Base-by-base conservation (phyloP, 2,113 vertebrate species). In the Equus quagga region DNA sequence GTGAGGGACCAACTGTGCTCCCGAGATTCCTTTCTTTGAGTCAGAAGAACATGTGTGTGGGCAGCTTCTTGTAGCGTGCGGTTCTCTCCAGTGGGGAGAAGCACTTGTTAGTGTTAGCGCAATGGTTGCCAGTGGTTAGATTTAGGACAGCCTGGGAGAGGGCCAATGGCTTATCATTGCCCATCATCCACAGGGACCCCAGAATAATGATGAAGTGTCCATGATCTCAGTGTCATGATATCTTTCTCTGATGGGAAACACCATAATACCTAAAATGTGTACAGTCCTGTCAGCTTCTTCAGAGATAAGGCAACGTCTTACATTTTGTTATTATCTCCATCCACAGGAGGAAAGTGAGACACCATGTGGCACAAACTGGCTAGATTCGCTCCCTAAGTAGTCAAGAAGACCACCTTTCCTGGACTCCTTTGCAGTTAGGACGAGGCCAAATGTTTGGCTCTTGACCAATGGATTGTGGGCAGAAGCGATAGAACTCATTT, bases 211-310 rank as follows among this genome's bases (percentile, higher is more conserved):
- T 91, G 17, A 26, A 69, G 8, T 89, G 13, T 69, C 14, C 33
- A 46, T 58, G 36, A 70, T 41, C 49, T 86, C 62, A 79, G n/a
- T 36, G 36, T 36, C 36, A 36, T 36, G 36, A 8, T 36, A 54
- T 78, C 84, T 83, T 84, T 64, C 14, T 91, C 75, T 92, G 33
- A 84, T 69, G 60, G 15, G 7, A 91, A 93, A 91, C 15, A 72
- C 17, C 31, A 31, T 69, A 67, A n/a, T 86, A 76, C 11, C 33
- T 92, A 73, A 94, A 87, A 96, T 46, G 49, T 17, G 21, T 80
- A 64, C 11, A 14, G 15, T 69, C 31, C 23, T 92, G 70, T 79
- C 18, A 41, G 13, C 21, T 49, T 54, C 64, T 60, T 91, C 31
- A 65, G 28, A 67, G 24, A 73, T 36, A 49, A 91, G 67, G 72